Base-by-base conservation (phyloP, 2,113 vertebrate genomes). In the Scomber scombrus region DNA sequence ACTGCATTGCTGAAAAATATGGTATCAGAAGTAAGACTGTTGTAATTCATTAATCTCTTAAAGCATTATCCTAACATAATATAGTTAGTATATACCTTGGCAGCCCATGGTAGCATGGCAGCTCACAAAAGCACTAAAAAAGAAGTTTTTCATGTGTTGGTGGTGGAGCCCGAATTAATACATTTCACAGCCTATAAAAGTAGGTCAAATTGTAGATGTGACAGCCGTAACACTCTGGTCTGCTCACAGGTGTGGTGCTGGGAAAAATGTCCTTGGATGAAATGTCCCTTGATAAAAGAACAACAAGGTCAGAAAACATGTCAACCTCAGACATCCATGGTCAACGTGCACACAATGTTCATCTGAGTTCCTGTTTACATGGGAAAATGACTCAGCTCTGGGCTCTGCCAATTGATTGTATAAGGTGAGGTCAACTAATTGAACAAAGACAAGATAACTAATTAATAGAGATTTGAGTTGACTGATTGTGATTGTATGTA, bases 191-290 rank as follows among this genome's bases (percentile, higher is more conserved):
- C 8, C 16, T 54, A 6, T 31, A 56, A 61, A 82, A 84, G 58
- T 80, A 49, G 57, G 75, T 76, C 79, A 82, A 62, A 55, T 58
- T 75, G 65, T 70, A 46, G 64, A 57, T 62, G 72, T 78, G 61
- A 75, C 21, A 55, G 56, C 21, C 15, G 23, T 45, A 56, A 74
- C 62, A 45, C 23, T 21, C 15, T 40, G 8, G 4, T 43, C 63
- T 62, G 80, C 31, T 75, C 47, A 71, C 54, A 78, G 50, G 57
- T 18, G 8, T 40, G 56, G 49, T 52, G 11, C 51, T 29, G 47
- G 70, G 16, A 65, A 49, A 82, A 80, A 72, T 57, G 45, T 47
- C 40, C 19, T 47, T 72, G 51, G 45, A 74, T 70, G 50, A 82
- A 73, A 57, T 73, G 56, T 69, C 64, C 73, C 55, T 58, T 0